phyloP scores from a whole-genome alignment of 64 coral and sea anemone genomes.

The Hydrozoanthus tunicans region DNA sequence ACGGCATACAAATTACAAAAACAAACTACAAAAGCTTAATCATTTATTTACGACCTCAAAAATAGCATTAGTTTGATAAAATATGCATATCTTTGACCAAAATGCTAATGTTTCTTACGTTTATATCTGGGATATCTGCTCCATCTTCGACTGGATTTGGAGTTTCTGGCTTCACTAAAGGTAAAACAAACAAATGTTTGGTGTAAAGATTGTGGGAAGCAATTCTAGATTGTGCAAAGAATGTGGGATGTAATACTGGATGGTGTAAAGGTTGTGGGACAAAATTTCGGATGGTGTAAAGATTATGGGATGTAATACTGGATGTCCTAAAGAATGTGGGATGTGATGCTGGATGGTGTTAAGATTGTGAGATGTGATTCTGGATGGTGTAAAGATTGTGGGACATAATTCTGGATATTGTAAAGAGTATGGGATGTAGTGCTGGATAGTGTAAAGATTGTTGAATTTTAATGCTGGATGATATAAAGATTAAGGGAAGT shows the following conservation, averaged over 20 bases:
- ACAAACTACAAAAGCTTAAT: no score
- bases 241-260: not conserved
- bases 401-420: no score
- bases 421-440: not conserved
- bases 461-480: not conserved
- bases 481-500: no score
- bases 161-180: slow-evolving; percentile 65
- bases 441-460: not conserved
- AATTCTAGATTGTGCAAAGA: no score
- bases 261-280: not conserved
- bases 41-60: no score
- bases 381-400: not conserved
- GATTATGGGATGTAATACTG: not conserved
- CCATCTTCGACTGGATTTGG: slow-evolving; percentile 61
- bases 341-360: not conserved
- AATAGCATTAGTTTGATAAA: no score
- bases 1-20: no score
- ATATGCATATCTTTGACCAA: not conserved
- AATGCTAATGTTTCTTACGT: slow-evolving; percentile 43
- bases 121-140: slow-evolving; percentile 90
- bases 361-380: not conserved
- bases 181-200: not conserved
- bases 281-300: no score
- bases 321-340: no score
- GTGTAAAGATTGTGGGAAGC: not conserved